Percentiles rank a stretch among this genome's conserved stretches.
phyloP scores from a whole-genome alignment of 2,797 vertebrate species.

The Characodon lateralis region DNA sequence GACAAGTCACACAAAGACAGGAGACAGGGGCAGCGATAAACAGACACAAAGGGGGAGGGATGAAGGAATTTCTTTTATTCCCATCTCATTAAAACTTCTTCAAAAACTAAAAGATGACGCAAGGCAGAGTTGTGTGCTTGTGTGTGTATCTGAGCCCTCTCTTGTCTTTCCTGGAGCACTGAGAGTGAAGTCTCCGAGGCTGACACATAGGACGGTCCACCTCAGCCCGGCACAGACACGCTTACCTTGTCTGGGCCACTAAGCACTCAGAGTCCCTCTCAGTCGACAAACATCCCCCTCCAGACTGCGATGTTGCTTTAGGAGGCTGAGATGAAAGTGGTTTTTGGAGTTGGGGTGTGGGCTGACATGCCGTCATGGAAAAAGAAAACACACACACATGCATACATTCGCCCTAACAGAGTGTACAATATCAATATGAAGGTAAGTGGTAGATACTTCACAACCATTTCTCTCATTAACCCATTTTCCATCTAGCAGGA shows the following conservation, averaged over 20 bases:
- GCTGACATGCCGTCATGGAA: conserved; percentile 67
- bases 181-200: conserved; percentile 46
- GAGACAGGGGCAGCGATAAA: conserved; percentile 50
- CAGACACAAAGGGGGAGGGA: conserved; percentile 5
- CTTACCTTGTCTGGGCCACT: conserved; percentile 59
- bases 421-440: conserved; percentile 43
- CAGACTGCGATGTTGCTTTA: conserved; percentile 52
- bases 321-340: conserved; percentile 48
- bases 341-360: conserved; percentile 43
- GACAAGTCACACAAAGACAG: conserved; percentile 67
- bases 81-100: conserved; percentile 67
- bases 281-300: conserved; percentile 35
- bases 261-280: conserved; percentile 38
- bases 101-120: conserved; percentile 45
- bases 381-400: conserved; percentile 15
- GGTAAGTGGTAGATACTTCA: conserved; percentile 46
- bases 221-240: conserved; percentile 61
- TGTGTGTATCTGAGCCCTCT: conserved; percentile 7
- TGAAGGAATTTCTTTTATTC: conserved; percentile 36
- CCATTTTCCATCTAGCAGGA: conserved; percentile 19
- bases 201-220: conserved; percentile 52
- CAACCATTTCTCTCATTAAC: conserved; percentile 18
- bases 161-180: conserved; percentile 14
- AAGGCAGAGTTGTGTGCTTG: conserved; percentile 5
- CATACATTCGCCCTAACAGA: not conserved